Conservation (phyloP, 2,797 vertebrate species). For the Mareca penelope region DNA sequence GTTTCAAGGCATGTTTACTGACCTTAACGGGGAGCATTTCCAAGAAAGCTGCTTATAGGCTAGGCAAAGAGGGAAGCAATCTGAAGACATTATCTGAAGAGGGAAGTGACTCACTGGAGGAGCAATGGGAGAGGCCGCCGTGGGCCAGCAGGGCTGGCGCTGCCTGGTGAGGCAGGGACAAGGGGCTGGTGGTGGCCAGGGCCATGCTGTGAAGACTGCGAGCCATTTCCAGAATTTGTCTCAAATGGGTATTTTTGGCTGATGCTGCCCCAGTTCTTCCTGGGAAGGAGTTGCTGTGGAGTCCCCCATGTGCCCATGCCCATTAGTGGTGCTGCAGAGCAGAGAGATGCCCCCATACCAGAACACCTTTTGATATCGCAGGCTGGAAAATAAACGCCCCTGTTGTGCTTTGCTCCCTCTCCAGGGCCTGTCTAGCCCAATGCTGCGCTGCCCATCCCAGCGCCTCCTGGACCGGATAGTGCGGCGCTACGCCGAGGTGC, state of each 20-base stretch:
- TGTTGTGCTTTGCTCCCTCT: fast-evolving
- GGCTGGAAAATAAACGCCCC: not conserved
- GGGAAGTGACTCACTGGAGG: slow-evolving; percentile 34
- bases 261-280: not conserved
- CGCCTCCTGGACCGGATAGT: slow-evolving; percentile 85
- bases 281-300: not conserved
- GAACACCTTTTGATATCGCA: fast-evolving
- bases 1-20: slow-evolving; percentile 36
- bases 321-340: not conserved
- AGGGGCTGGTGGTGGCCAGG: fast-evolving
- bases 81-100: not conserved
- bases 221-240: not conserved
- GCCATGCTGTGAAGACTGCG: fast-evolving
- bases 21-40: slow-evolving; percentile 13
- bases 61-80: not conserved
- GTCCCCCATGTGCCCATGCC: fast-evolving
- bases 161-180: not conserved
- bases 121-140: not conserved
- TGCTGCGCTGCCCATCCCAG: slow-evolving; percentile 86
- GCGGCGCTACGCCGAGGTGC: slow-evolving; percentile 83
- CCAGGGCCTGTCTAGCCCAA: slow-evolving; percentile 80
- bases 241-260: not conserved
- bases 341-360: not conserved
- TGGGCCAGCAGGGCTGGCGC: not conserved
- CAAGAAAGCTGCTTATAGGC: slow-evolving; percentile 30